phyloP scores from a whole-genome alignment of 2,797 vertebrate genomes.

The Scolopax rusticola region DNA sequence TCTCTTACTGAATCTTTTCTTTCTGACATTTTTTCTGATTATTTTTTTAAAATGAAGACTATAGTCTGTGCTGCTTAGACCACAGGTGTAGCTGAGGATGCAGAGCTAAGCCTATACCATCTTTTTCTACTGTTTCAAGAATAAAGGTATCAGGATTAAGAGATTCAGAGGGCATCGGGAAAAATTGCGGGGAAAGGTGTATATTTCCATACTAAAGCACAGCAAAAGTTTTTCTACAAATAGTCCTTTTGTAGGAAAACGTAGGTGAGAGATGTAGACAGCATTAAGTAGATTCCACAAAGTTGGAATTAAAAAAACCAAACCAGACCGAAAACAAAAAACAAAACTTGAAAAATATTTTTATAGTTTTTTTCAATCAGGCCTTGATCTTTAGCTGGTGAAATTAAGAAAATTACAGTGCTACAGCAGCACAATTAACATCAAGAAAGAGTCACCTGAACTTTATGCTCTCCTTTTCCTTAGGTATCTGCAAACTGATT shows the following conservation, averaged over 20 bases:
- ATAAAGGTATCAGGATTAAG: background rate
- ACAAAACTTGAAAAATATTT: background rate
- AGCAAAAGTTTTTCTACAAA: background rate
- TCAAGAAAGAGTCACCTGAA: background rate
- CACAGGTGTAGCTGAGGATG: background rate
- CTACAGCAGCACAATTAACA: background rate
- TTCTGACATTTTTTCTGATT: background rate
- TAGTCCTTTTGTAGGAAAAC: background rate
- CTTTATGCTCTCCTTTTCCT: background rate
- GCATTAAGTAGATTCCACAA: background rate
- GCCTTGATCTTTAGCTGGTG: background rate
- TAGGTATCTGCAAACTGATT: background rate
- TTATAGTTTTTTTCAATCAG: background rate
- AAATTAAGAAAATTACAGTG: background rate
- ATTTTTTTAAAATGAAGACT: background rate
- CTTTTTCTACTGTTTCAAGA: background rate
- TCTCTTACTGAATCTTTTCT: background rate
- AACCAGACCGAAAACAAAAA: background rate
- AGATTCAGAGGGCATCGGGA: accelerated
- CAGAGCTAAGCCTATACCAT: background rate
- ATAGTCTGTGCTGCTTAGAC: background rate
- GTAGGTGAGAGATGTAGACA: background rate
- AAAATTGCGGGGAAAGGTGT: background rate
- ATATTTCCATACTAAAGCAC: background rate
- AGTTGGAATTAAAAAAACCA: background rate